Evolutionary conservation across 2,797 vertebrate genomes (phyloP).

Genomic region (Amblyraja radiata): DNA sequence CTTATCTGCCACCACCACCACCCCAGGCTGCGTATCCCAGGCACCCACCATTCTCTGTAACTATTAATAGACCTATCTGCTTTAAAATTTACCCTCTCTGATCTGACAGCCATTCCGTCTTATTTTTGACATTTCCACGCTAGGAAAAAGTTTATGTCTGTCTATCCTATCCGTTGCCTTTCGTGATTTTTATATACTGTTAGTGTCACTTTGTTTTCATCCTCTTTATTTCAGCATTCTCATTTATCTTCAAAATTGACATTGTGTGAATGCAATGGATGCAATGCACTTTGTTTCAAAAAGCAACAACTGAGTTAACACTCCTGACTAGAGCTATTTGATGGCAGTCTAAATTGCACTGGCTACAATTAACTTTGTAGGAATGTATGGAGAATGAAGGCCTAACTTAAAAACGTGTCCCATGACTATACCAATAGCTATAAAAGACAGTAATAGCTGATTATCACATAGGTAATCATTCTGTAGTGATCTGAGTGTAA

Average conservation of each 20-base stretch:
- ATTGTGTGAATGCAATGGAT: neutral
- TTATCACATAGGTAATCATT: neutral
- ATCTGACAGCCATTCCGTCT: no score
- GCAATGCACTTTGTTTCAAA: neutral
- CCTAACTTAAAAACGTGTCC: neutral
- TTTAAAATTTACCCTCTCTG: no score
- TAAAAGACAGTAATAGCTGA: neutral
- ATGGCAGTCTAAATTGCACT: neutral
- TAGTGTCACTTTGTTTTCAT: no score
- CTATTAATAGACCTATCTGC: no score
- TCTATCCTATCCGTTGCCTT: no score
- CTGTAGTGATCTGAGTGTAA: neutral
- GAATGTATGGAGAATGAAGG: neutral
- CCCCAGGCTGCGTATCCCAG: no score
- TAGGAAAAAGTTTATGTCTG: no score
- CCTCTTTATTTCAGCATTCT: no score
- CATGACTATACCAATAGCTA: neutral
- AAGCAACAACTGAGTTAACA: neutral
- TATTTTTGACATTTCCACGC: no score
- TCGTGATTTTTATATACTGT: no score
- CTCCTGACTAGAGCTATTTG: neutral
- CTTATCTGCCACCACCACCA: no score
- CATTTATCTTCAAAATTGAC: neutral
- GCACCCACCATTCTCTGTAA: no score
- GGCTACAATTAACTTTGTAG: neutral